Evolutionary conservation across 2,888 invertebrate genomes (phyloP).

Genomic region (Homarus gammarus): DNA sequence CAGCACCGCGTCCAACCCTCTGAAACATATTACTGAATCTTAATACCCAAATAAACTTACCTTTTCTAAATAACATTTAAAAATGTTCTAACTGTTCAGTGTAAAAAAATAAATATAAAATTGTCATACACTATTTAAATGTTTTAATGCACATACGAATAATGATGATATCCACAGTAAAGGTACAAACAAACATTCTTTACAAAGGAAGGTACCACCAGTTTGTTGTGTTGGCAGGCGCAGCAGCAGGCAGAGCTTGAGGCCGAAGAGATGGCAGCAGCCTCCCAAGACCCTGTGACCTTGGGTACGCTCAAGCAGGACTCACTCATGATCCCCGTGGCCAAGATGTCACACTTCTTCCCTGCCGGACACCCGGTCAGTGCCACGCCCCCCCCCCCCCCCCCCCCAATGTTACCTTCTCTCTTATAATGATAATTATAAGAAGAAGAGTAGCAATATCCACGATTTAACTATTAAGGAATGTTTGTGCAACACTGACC

Average conservation of each 20-base stretch:
- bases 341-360: conserved; percentile 91
- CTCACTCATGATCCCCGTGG: conserved; percentile 95
- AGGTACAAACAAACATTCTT: neutral
- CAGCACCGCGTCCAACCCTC: too few species aligned
- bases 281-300: conserved; percentile 60
- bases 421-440: too few species aligned
- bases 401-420: too few species aligned
- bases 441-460: too few species aligned
- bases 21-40: too few species aligned
- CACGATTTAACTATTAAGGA: too few species aligned
- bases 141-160: neutral
- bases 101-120: too few species aligned
- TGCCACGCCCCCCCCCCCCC: neutral
- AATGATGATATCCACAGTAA: neutral
- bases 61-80: too few species aligned
- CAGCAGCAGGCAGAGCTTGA: conserved; percentile 34
- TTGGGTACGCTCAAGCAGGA: conserved; percentile 81
- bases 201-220: neutral
- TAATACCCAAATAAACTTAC: too few species aligned
- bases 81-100: too few species aligned
- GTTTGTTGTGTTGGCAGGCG: conserved; percentile 4
- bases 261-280: conserved; percentile 31
- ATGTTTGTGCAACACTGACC: too few species aligned
- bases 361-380: conserved; percentile 81
- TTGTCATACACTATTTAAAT: conserved; percentile 2